A percentile compares a stretch with the other conserved stretches of the same genome.
Conservation (phyloP, 2,797 vertebrate species). For the Buceros bicornis region DNA sequence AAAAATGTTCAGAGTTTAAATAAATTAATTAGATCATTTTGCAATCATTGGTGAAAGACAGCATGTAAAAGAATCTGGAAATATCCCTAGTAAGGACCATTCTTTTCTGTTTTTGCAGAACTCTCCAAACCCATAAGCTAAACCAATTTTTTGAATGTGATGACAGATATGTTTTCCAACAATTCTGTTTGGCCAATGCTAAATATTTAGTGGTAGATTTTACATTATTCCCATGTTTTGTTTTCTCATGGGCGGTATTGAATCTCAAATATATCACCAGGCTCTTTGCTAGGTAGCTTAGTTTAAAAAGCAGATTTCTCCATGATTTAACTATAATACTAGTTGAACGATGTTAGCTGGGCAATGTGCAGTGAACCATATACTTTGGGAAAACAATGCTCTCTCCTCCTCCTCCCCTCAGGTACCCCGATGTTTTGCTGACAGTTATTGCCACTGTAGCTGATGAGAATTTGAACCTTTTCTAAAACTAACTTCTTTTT, state of each 20-base stretch:
- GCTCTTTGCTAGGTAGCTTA: constrained; percentile 18
- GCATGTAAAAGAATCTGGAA: constrained; percentile 1
- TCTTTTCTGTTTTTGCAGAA: constrained; percentile 18
- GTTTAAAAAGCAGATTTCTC: constrained; percentile 13
- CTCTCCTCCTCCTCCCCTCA: neutral
- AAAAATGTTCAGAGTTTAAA: neutral
- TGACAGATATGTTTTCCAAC: constrained; percentile 41
- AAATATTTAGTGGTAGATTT: constrained; percentile 34
- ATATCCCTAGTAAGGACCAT: neutral
- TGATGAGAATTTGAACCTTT: neutral
- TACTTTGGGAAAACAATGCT: neutral
- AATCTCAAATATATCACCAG: constrained; percentile 1
- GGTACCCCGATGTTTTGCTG: neutral
- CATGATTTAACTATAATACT: neutral
- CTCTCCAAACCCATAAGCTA: constrained; percentile 16
- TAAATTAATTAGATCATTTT: neutral
- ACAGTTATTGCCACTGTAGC: neutral
- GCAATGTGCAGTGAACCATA: neutral
- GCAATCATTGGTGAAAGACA: neutral
- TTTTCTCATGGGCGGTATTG: constrained; percentile 12
- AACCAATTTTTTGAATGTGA: constrained; percentile 38
- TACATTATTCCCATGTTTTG: constrained; percentile 34
- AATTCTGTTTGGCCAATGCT: constrained; percentile 10
- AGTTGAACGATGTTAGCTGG: neutral
- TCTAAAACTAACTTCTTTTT: neutral